Percentiles rank a stretch among this genome's conserved stretches.
Conservation (phyloP, 2,797 vertebrate genomes). For the Dendrocincla fuliginosa region DNA sequence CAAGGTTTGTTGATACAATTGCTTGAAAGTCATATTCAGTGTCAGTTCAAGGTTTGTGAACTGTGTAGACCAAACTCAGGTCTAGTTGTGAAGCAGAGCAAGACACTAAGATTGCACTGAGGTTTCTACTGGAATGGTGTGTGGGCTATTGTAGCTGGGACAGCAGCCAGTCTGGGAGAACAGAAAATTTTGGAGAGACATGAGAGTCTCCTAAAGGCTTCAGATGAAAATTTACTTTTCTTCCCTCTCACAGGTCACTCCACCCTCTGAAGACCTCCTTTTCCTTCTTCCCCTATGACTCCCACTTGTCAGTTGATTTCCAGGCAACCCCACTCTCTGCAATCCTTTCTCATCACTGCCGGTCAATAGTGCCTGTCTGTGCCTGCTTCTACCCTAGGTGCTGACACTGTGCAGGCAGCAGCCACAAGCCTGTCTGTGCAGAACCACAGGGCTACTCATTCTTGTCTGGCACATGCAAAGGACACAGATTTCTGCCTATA, state of each 20-base stretch:
- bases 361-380: fast-evolving
- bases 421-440: not conserved
- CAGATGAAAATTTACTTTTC: not conserved
- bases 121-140: not conserved
- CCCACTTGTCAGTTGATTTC: not conserved
- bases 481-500: not conserved
- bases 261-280: not conserved
- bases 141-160: not conserved
- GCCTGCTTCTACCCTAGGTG: fast-evolving
- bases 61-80: not conserved
- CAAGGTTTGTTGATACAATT: not conserved
- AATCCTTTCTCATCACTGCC: not conserved
- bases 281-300: not conserved
- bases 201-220: not conserved
- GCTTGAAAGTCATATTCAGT: not conserved
- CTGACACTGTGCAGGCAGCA: not conserved
- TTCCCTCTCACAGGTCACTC: not conserved
- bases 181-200: not conserved
- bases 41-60: not conserved
- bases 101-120: not conserved
- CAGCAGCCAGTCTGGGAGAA: not conserved
- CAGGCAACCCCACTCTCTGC: not conserved
- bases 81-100: not conserved
- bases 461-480: not conserved
- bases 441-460: not conserved